These are phyloP conservation scores for Rattus rattus DNA, from an alignment of 2,113 vertebrate species.

Conservation along the genomic window DNA sequence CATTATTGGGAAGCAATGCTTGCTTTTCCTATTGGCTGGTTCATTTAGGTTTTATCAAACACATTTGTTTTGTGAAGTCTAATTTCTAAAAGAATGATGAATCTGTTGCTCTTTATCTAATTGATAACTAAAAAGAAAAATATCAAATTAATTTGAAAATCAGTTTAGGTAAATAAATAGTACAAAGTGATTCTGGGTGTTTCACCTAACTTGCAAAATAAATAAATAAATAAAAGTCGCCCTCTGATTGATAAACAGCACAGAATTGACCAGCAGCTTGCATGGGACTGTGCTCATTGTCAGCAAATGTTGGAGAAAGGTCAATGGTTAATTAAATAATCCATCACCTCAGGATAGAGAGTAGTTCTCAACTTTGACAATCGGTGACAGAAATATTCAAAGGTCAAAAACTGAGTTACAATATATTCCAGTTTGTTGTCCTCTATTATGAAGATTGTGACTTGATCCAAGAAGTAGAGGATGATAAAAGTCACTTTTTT, in stretches of 20 bases:
- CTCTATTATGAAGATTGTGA: conserved; percentile 85
- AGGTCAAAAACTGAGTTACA: conserved; percentile 96
- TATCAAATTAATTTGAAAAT: conserved; percentile 53
- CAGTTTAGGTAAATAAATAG: conserved; percentile 50
- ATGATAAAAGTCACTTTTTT: conserved; percentile 74
- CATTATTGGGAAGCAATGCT: not conserved
- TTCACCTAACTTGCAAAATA: conserved; percentile 69
- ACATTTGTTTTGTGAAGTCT: not conserved
- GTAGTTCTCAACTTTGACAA: conserved; percentile 92
- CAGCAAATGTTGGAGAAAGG: conserved; percentile 97
- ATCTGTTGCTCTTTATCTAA: conserved; percentile 30
- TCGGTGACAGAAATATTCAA: conserved; percentile 98
- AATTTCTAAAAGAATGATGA: conserved; percentile 33
- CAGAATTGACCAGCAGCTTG: conserved; percentile 90
- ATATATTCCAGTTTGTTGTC: conserved; percentile 87
- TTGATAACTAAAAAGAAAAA: conserved; percentile 32
- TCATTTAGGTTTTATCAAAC: conserved; percentile 10
- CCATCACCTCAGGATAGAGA: conserved; percentile 98
- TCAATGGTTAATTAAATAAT: conserved; percentile 99
- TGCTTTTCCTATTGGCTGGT: not conserved
- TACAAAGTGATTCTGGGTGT: conserved; percentile 58
- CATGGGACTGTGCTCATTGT: conserved; percentile 94
- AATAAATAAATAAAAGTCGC: conserved; percentile 66
- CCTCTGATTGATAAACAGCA: conserved; percentile 87
- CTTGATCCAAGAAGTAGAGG: conserved; percentile 60